Evolutionary conservation across 2,888 invertebrate species (phyloP), one percentile per base, ranked within the genome.

Genomic region (Danaus chrysippus): DNA sequence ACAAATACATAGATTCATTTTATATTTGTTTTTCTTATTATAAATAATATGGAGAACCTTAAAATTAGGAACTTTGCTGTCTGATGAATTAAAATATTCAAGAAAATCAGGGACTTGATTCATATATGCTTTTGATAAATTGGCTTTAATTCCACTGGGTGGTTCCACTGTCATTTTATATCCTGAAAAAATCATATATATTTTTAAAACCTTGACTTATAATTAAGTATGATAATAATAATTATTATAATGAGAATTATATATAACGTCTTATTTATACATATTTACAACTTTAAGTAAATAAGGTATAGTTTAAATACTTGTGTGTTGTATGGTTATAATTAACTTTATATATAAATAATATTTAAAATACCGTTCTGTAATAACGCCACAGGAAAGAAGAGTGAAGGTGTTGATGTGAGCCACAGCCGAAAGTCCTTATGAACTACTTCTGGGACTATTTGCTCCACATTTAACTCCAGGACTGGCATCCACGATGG

Each of bases 401-500:
- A 78, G 0, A 94, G 93, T 1, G 95, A 95, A 0, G 96, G 96
- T 54, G 94, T 94, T 44, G 95, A 95, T 2, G 96, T 96, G 66
- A 96, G 86, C 96, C 96, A 96, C 42, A 96, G 86, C 0, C 96
- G 91, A 84, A 96, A 96, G 80, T 96, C 96, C 68, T 93, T 92
- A 81, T 96, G 95, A 3, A 93, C 93, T 69, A 84, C 90, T 68
- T 95, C 96, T 0, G 94, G 94, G 49, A 93, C 92, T 70, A 97
- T 94, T 68, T 93, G 93, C 76, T 97, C 97, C 75, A 97, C 94
- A 64, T 95, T 86, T 68, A 93, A 86, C 81, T 97, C 97, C 60
- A 97, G 83, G 12, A 92, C 91, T 3, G 97, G 95, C 97, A 97
- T 97, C 95, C 96, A 97, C 56, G 96, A 97, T 0, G 96, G 96